Evolutionary conservation across 1,140 invertebrate genomes (phyloP).

Genomic region (Diachasma alloeum): DNA sequence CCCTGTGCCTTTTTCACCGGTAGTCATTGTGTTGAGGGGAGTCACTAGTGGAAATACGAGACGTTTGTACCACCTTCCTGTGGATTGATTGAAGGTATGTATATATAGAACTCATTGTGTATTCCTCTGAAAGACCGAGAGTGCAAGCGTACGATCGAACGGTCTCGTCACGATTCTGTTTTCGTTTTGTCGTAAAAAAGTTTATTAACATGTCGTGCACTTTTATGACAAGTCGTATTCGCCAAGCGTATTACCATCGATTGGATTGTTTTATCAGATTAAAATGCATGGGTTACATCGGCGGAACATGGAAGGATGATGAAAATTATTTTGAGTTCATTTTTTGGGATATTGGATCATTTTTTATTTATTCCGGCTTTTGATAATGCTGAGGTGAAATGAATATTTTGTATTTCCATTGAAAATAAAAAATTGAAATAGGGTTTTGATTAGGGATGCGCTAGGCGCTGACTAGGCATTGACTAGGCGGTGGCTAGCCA

Average conservation of each 20-base stretch:
- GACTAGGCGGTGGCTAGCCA: background rate
- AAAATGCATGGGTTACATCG: background rate
- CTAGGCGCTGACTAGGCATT: background rate
- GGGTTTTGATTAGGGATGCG: too few species aligned
- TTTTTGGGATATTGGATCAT: too few species aligned
- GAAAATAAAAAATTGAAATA: too few species aligned
- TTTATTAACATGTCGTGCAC: background rate
- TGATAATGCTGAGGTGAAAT: too few species aligned
- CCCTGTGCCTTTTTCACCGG: background rate
- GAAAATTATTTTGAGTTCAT: too few species aligned
- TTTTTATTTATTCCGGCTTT: too few species aligned
- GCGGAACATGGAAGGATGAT: too few species aligned
- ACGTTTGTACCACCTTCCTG: constrained; percentile 1
- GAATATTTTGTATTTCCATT: too few species aligned
- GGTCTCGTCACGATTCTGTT: background rate
- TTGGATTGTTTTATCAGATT: background rate
- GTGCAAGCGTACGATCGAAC: background rate
- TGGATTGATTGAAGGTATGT: background rate
- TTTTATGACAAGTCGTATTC: background rate
- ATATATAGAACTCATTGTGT: background rate
- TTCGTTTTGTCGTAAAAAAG: background rate
- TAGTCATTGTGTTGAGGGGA: background rate
- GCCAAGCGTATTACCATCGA: background rate
- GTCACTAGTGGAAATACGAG: background rate
- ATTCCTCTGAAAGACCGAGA: background rate